These are phyloP conservation scores for Oncorhynchus keta DNA, from an alignment of 2,113 vertebrate genomes.

Conservation along the genomic window DNA sequence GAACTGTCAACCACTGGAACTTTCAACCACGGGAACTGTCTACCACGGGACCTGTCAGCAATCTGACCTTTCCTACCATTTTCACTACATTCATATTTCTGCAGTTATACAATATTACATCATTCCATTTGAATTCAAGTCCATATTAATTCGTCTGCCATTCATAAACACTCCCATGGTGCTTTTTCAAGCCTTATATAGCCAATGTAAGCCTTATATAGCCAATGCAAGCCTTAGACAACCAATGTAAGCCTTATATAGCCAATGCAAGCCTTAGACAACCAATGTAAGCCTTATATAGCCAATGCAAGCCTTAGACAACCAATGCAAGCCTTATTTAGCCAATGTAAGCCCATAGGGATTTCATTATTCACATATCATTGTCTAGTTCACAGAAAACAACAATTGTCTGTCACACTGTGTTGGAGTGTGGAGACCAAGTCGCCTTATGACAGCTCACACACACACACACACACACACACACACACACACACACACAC, in stretches of 20 bases:
- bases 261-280: no score
- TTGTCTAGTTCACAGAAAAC: background rate
- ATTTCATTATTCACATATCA: background rate
- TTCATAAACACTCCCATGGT: background rate
- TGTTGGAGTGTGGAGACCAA: background rate
- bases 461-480: constrained; percentile 5
- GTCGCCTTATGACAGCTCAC: background rate
- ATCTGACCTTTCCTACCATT: constrained; percentile 34
- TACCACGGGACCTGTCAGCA: background rate
- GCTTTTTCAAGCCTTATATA: no score
- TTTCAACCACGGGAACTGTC: no score
- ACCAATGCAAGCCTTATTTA: no score
- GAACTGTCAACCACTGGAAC: no score
- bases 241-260: background rate
- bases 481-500: background rate
- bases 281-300: no score
- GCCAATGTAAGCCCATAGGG: no score
- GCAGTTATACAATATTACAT: background rate
- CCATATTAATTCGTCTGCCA: background rate
- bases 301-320: no score
- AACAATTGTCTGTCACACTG: background rate
- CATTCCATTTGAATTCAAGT: no score
- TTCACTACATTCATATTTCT: constrained; percentile 5
- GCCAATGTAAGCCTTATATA: no score
- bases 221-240: background rate